phyloP scores from a whole-genome alignment of 2,888 invertebrate species.

The Mimachlamys varia region DNA sequence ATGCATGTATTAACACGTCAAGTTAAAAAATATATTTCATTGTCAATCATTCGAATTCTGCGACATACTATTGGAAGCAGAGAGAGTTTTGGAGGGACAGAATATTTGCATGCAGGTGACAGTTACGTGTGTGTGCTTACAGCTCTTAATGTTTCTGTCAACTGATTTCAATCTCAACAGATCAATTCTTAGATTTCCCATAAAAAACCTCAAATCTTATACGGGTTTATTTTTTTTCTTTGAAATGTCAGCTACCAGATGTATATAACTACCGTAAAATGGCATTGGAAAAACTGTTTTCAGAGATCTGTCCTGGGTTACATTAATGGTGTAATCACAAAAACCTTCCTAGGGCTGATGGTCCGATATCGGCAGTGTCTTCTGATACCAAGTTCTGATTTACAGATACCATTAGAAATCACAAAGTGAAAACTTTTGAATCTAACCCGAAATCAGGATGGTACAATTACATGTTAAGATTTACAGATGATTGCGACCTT shows the following conservation, averaged over 20 bases:
- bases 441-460: too few species aligned
- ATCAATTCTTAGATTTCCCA: not conserved
- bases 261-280: not conserved
- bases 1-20: too few species aligned
- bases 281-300: not conserved
- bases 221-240: not conserved
- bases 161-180: not conserved
- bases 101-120: not conserved
- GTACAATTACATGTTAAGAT: too few species aligned
- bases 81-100: not conserved
- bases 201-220: not conserved
- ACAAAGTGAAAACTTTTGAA: too few species aligned
- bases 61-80: too few species aligned
- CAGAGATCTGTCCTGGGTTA: too few species aligned
- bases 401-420: too few species aligned
- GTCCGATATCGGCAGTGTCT: too few species aligned
- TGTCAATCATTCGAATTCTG: too few species aligned
- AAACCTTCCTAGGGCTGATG: not conserved
- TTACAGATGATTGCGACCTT: too few species aligned
- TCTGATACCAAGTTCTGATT: too few species aligned
- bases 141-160: not conserved
- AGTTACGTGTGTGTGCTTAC: not conserved
- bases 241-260: not conserved
- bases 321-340: not conserved
- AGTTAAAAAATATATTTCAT: too few species aligned